A percentile compares a stretch with the other conserved stretches of the same genome.
These are phyloP conservation scores for Pollenia angustigena DNA, from an alignment of 2,888 invertebrate genomes.

Conservation along the genomic window DNA sequence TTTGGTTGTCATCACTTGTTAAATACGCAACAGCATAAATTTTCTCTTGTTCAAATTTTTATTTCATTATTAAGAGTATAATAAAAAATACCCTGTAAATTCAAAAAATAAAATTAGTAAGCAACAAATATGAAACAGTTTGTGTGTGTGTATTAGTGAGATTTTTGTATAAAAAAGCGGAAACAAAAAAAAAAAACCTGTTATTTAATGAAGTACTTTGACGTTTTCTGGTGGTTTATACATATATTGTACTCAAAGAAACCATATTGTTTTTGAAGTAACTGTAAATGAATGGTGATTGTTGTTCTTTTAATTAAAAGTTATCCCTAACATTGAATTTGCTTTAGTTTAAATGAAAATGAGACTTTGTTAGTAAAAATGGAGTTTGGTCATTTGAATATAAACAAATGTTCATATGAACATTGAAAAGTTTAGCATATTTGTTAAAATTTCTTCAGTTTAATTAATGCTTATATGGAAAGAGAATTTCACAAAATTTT, in stretches of 20 bases:
- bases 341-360: conserved; percentile 25
- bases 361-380: background rate
- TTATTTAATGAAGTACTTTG: conserved; percentile 22
- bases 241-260: background rate
- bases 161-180: background rate
- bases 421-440: too few relatives aligned
- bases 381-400: background rate
- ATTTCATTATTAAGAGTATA: conserved; percentile 18
- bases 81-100: conserved; percentile 26
- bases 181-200: background rate
- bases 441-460: too few relatives aligned
- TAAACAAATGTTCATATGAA: background rate
- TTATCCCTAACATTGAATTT: conserved; percentile 68
- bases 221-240: conserved; percentile 10
- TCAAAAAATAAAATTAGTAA: background rate
- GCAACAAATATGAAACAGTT: background rate
- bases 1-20: conserved; percentile 68
- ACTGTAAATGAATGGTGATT: conserved; percentile 1
- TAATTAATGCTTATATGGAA: too few relatives aligned
- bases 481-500: too few relatives aligned
- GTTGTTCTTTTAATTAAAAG: conserved; percentile 6
- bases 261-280: conserved; percentile 23
- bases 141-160: conserved; percentile 16
- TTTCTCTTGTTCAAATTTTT: background rate
- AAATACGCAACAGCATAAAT: conserved; percentile 51